Evolutionary conservation across 2,888 invertebrate species (phyloP), one percentile per base, ranked within the genome.

Genomic region (Abscondita cerata): DNA sequence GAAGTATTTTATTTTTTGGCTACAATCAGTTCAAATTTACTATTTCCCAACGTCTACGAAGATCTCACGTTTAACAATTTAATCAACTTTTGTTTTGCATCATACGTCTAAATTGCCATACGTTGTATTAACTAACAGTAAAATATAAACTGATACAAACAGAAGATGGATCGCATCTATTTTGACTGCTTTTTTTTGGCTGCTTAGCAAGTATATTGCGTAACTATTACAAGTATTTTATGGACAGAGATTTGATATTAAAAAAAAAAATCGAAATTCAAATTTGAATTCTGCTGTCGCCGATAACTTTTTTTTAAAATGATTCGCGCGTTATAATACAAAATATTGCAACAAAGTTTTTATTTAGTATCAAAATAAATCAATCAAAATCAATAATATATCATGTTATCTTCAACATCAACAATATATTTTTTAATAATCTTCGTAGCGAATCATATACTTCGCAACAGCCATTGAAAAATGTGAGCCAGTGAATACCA

Each of bases 51-150:
- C 75, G 74, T 76, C 79, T 80, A 79, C 76, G 74, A 75, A 59
- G 75, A 78, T 78, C 76, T 76, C 78, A 78, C 77, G 77, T 77
- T 76, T 74, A 79, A 79, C 77, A 77, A 76, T 75, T n/a, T n/a
- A 72, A 75, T 73, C 71, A 67, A 65, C 67, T 70, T 69, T 73
- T 70, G 69, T 65, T 72, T 70, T 73, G 72, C 70, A 70, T 72
- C 70, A 70, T 72, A 71, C 70, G 71, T 72, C 74, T 74, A 75
- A 71, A 70, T 68, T 73, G 66, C 66, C 67, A 65, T 68, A 67
- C 65, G 65, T 68, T 64, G 66, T 68, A 61, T 62, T 60, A 65
- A 66, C 62, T 62, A 65, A 66, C 62, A 58, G 60, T 64, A 62
- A 65, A 66, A 70, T 62, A 62, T 61, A 65, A 67, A 64, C 52